phyloP scores from a whole-genome alignment of 2,888 invertebrate species.

The Marasmarcha lunaedactyla region DNA sequence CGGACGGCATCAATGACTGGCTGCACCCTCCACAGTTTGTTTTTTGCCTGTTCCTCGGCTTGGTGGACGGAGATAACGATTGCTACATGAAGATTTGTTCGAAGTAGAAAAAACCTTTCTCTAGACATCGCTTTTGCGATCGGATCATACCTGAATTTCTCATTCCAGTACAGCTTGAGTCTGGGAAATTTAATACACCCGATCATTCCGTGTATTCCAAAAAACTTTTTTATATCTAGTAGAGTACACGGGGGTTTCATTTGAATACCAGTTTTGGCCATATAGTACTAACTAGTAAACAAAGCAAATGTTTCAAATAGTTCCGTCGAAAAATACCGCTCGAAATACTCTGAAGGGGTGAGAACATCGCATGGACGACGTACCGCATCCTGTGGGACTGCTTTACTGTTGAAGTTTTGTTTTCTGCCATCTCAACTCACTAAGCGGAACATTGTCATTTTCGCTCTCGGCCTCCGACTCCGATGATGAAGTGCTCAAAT shows the following conservation, averaged over 20 bases:
- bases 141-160: slow-evolving; percentile 8
- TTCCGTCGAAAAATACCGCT: slow-evolving; percentile 5
- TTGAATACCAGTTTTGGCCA: slow-evolving; percentile 6
- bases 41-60: no score
- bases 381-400: slow-evolving; percentile 5
- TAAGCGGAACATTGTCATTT: slow-evolving; percentile 8
- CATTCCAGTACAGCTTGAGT: slow-evolving; percentile 6
- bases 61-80: slow-evolving; percentile 1
- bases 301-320: slow-evolving; percentile 6
- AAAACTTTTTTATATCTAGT: slow-evolving; percentile 5
- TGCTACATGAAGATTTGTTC: slow-evolving; percentile 6
- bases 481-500: slow-evolving; percentile 1
- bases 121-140: slow-evolving; percentile 9
- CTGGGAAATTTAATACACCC: slow-evolving; percentile 8
- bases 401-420: slow-evolving; percentile 5
- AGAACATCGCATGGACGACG: slow-evolving; percentile 4
- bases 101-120: slow-evolving; percentile 6
- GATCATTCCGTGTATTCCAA: slow-evolving; percentile 6
- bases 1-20: no score
- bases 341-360: slow-evolving; percentile 6
- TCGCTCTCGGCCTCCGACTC: slow-evolving; percentile 2
- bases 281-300: slow-evolving; percentile 7
- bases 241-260: slow-evolving; percentile 6
- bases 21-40: no score
- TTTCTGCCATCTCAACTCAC: slow-evolving; percentile 6